Evolutionary conservation across 2,113 vertebrate genomes (phyloP), one percentile per base, ranked within the genome.

Genomic region (Penelope pileata): DNA sequence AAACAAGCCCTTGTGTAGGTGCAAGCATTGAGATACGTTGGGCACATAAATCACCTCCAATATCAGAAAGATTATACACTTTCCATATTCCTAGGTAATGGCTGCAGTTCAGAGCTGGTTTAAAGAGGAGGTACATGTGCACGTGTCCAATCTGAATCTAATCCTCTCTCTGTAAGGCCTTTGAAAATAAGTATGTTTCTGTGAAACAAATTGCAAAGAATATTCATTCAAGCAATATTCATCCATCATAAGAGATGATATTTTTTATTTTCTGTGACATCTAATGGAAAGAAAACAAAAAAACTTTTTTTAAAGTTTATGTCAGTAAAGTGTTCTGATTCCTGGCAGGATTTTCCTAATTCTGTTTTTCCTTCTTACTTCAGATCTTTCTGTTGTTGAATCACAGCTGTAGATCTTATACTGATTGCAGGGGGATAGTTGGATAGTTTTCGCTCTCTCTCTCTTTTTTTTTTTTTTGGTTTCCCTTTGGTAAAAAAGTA

Each of bases 391-490:
- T 95, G 73, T 96, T 98, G 96, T 96, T 96, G 94, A 87, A 94
- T 96, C 95, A 95, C 95, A 95, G 95, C 96, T 98, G 97, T 94
- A 97, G 96, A 93, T 93, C 63, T 95, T 93, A 83, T 66, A 21
- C 84, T 89, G 66, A 96, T 96, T 98, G 91, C 86, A 96, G 86
- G 92, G 66, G 43, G 78, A 97, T 74, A 36, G 3, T 59, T 45
- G n/a, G n/a, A n/a, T n/a, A n/a, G n/a, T n/a, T n/a, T n/a, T n/a
- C n/a, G n/a, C n/a, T n/a, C n/a, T n/a, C n/a, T n/a, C n/a, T 42
- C 76, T 3, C 16, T 40, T 79, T 2, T 32, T 30, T 53, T 48
- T 16, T 42, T 47, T 30, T 73, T 4, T 34, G 29, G 24, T 51
- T 9, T 50, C 45, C 2, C 84, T 90, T 93, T 83, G 67, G 47